phyloP scores from a whole-genome alignment of 2,888 invertebrate genomes.

The Drosophila nr. perissopoda region DNA sequence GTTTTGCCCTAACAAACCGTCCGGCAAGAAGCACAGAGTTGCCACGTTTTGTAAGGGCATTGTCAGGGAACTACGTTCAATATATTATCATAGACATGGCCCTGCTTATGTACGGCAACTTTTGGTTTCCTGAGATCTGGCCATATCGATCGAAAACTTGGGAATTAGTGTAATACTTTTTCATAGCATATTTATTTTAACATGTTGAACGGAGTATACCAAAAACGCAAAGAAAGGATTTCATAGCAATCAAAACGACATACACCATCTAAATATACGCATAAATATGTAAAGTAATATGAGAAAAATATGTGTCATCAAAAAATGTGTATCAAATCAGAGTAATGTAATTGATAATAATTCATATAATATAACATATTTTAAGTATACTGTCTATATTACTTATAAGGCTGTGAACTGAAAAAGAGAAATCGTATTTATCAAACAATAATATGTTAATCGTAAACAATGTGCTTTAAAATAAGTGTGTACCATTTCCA shows the following conservation, averaged over 20 bases:
- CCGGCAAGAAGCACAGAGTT: constrained; percentile 31
- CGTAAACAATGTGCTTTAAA: constrained; percentile 7
- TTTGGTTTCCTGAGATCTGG: constrained; percentile 14
- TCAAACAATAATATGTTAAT: constrained; percentile 21
- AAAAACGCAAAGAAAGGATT: constrained; percentile 43
- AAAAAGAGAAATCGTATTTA: constrained; percentile 39
- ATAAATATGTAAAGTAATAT: constrained; percentile 3
- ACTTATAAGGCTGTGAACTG: constrained; percentile 71
- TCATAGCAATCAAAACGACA: constrained; percentile 23
- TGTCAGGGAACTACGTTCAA: constrained; percentile 2
- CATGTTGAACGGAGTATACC: constrained; percentile 45
- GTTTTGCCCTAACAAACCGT: constrained; percentile 25
- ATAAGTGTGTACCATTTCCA: constrained; percentile 7
- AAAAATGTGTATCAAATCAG: constrained; percentile 12
- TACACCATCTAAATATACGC: not conserved
- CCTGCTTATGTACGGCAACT: constrained; percentile 5
- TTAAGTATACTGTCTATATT: constrained; percentile 43
- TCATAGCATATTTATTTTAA: constrained; percentile 40
- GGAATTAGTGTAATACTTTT: constrained; percentile 65
- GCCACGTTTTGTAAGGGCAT: constrained; percentile 19
- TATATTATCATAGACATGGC: constrained; percentile 38
- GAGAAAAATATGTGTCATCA: constrained; percentile 16
- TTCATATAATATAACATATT: constrained; percentile 26
- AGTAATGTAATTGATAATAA: constrained; percentile 32
- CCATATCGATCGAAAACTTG: constrained; percentile 44